Evolutionary conservation across 2,797 vertebrate species (phyloP).

Genomic region (Lophura swinhoii): DNA sequence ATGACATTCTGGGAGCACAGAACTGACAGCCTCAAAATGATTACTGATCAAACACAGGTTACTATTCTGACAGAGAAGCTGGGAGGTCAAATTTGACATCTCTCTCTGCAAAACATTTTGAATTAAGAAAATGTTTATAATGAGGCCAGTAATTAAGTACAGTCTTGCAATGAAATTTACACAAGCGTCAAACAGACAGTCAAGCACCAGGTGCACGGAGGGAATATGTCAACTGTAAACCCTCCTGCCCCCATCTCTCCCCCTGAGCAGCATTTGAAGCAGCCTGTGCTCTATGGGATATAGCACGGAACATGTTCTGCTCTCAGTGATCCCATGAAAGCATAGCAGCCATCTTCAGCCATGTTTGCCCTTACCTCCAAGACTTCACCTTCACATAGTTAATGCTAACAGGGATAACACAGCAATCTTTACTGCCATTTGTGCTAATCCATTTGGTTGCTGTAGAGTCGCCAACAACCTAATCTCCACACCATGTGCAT

Average conservation of each 20-base stretch:
- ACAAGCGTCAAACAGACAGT: accelerated
- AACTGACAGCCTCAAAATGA: neutral
- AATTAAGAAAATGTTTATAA: neutral
- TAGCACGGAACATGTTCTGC: accelerated
- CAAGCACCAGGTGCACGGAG: neutral
- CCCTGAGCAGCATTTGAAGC: accelerated
- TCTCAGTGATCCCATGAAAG: accelerated
- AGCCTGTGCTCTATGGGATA: neutral
- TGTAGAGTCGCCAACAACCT: neutral
- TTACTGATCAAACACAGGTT: neutral
- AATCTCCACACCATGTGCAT: neutral
- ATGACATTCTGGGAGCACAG: neutral
- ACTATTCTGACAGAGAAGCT: neutral
- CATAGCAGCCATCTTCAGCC: neutral
- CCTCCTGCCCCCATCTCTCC: neutral
- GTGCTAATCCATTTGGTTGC: neutral
- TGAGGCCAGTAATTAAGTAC: neutral
- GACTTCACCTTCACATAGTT: neutral
- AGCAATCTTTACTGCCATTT: neutral
- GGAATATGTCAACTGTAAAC: accelerated
- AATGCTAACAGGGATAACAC: neutral
- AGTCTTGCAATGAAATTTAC: neutral
- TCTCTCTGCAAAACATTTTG: neutral
- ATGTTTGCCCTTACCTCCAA: neutral
- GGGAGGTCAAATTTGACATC: neutral